Evolutionary conservation across 1,140 invertebrate genomes (phyloP).

Genomic region (Drosophila miranda): DNA sequence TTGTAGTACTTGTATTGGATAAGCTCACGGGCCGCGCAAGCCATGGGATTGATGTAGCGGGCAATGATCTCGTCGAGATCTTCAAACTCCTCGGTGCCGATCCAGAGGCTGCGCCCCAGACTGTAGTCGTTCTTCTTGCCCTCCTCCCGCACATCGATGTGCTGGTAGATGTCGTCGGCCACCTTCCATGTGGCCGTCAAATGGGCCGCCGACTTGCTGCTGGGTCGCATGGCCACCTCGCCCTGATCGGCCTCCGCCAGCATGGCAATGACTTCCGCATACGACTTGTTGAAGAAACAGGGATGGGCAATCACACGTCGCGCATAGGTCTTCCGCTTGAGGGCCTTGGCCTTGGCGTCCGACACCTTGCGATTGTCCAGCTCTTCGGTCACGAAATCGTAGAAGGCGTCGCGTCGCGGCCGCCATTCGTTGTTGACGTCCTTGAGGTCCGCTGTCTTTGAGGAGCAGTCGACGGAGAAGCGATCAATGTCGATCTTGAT

Average conservation of each 20-base stretch:
- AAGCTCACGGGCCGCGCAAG: conserved; percentile 94
- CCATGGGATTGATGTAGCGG: conserved; percentile 97
- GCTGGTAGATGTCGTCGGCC: conserved; percentile 95
- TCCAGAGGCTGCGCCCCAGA: conserved; percentile 92
- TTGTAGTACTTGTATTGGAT: conserved; percentile 96
- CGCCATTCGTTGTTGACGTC: conserved; percentile 96
- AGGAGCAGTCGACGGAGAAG: conserved; percentile 97
- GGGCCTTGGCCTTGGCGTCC: conserved; percentile 91
- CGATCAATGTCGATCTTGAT: conserved; percentile 97
- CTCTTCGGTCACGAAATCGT: conserved; percentile 94
- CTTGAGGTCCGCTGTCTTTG: conserved; percentile 94
- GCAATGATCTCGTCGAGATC: conserved; percentile 99
- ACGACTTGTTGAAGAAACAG: conserved; percentile 98
- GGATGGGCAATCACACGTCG: conserved; percentile 99
- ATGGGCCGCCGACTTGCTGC: conserved; percentile 97
- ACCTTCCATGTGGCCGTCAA: conserved; percentile 99
- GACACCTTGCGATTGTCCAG: conserved; percentile 89
- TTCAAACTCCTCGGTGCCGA: conserved; percentile 96
- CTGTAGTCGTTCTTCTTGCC: conserved; percentile 99
- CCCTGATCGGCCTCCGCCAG: conserved; percentile 97
- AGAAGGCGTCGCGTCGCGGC: conserved; percentile 94
- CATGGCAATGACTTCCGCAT: conserved; percentile 94
- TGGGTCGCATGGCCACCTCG: conserved; percentile 97
- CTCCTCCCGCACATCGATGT: conserved; percentile 97
- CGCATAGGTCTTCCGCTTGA: conserved; percentile 89